These are phyloP conservation scores for Epinephelus lanceolatus DNA, from an alignment of 2,113 vertebrate species.

Conservation along the genomic window DNA sequence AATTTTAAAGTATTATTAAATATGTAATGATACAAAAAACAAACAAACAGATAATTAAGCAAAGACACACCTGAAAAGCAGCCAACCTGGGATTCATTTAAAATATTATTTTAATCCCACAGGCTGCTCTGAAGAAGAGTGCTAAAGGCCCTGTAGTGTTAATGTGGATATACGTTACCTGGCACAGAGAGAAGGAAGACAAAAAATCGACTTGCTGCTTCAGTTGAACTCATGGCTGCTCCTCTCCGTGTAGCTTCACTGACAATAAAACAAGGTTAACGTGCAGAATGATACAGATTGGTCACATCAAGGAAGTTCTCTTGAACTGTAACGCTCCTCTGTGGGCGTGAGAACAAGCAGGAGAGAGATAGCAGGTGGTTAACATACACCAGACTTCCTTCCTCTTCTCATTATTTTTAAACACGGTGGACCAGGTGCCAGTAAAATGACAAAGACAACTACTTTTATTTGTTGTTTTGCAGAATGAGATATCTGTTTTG, in stretches of 20 bases:
- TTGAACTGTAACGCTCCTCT: not conserved
- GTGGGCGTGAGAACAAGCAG: not conserved
- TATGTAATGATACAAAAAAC: no score
- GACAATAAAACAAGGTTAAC: not conserved
- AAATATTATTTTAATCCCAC: not conserved
- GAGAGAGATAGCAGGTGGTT: not conserved
- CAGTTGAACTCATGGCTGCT: conserved; percentile 3
- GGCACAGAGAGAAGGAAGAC: conserved; percentile 12
- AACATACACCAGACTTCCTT: conserved; percentile 1
- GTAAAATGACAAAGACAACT: no score
- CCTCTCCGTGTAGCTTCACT: not conserved
- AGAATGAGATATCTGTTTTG: not conserved
- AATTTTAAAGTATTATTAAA: no score
- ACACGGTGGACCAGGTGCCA: not conserved
- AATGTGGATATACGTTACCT: conserved; percentile 3
- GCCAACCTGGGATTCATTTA: not conserved
- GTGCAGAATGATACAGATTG: not conserved
- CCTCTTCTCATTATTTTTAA: not conserved
- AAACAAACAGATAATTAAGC: no score
- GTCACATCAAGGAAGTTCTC: not conserved
- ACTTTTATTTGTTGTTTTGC: not conserved
- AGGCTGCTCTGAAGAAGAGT: not conserved
- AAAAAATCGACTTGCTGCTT: not conserved
- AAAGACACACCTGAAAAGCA: not conserved
- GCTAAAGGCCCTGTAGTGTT: not conserved